phyloP scores from a whole-genome alignment of 2,888 invertebrate species.

The Oligia latruncula region DNA sequence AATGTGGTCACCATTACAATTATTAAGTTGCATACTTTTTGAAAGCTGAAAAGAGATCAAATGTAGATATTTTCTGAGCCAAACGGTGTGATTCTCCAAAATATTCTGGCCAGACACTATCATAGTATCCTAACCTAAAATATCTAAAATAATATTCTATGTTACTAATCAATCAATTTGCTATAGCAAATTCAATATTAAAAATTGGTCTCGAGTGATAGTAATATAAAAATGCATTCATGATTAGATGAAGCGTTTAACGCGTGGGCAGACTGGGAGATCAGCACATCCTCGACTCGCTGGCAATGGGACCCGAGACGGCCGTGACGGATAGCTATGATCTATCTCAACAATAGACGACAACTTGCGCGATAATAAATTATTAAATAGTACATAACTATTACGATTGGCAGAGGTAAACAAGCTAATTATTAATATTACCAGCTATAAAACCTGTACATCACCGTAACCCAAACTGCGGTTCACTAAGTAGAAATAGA shows the following conservation, averaged over 20 bases:
- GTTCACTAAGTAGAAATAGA: conserved; percentile 84
- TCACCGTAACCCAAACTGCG: conserved; percentile 89
- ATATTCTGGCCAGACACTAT: conserved; percentile 90
- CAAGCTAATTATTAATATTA: conserved; percentile 89
- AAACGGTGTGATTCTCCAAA: conserved; percentile 90
- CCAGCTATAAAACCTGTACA: conserved; percentile 90
- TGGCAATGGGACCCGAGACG: conserved; percentile 77
- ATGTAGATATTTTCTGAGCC: conserved; percentile 90
- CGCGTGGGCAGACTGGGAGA: conserved; percentile 69
- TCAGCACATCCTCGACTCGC: conserved; percentile 66
- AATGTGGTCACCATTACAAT: conserved; percentile 86
- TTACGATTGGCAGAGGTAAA: conserved; percentile 90
- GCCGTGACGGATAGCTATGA: conserved; percentile 89
- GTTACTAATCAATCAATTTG: conserved; percentile 87
- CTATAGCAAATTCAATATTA: conserved; percentile 87
- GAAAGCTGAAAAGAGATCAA: conserved; percentile 90
- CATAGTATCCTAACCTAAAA: conserved; percentile 90
- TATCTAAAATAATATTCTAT: conserved; percentile 89
- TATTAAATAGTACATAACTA: conserved; percentile 89
- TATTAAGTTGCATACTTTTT: conserved; percentile 89
- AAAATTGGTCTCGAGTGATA: conserved; percentile 89
- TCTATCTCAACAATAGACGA: conserved; percentile 88
- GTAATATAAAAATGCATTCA: conserved; percentile 87
- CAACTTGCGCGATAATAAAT: conserved; percentile 89
- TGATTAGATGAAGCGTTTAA: conserved; percentile 83